These are phyloP conservation scores for Pandemis heparana DNA, from an alignment of 2,888 invertebrate genomes.

Conservation along the genomic window DNA sequence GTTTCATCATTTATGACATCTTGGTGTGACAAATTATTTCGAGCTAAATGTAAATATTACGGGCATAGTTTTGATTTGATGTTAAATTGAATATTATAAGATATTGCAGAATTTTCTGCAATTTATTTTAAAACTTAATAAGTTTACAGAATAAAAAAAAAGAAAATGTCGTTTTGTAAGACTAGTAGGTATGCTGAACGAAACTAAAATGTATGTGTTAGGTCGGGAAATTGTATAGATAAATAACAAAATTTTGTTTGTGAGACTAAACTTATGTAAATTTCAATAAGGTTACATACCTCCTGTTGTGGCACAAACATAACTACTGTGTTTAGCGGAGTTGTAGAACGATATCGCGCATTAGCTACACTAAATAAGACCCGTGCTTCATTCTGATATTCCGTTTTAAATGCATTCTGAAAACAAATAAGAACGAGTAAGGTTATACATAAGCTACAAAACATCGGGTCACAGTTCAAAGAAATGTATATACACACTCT, in stretches of 20 bases:
- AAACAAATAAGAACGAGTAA: constrained; percentile 54
- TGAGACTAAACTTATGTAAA: constrained; percentile 25
- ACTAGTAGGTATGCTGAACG: no score
- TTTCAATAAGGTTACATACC: constrained; percentile 76
- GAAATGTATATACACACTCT: constrained; percentile 58
- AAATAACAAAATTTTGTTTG: constrained; percentile 8
- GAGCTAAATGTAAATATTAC: not conserved
- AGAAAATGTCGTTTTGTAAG: no score
- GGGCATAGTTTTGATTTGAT: no score
- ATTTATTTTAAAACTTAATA: no score
- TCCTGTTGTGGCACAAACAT: constrained; percentile 99
- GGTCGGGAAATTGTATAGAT: not conserved
- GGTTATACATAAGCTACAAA: constrained; percentile 33
- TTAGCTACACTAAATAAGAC: constrained; percentile 69
- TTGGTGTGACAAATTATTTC: not conserved
- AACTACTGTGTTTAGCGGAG: constrained; percentile 95
- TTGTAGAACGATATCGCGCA: constrained; percentile 82
- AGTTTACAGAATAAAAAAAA: no score
- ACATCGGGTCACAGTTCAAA: constrained; percentile 18
- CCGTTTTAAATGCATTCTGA: constrained; percentile 73
- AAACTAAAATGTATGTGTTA: no score
- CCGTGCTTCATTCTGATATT: constrained; percentile 74
- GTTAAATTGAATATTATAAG: no score
- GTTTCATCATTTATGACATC: not conserved
- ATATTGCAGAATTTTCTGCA: no score